A percentile compares a stretch with the other conserved stretches of the same genome.
phyloP scores from a whole-genome alignment of 1,140 invertebrate species.

The Aphelenchoides fujianensis region DNA sequence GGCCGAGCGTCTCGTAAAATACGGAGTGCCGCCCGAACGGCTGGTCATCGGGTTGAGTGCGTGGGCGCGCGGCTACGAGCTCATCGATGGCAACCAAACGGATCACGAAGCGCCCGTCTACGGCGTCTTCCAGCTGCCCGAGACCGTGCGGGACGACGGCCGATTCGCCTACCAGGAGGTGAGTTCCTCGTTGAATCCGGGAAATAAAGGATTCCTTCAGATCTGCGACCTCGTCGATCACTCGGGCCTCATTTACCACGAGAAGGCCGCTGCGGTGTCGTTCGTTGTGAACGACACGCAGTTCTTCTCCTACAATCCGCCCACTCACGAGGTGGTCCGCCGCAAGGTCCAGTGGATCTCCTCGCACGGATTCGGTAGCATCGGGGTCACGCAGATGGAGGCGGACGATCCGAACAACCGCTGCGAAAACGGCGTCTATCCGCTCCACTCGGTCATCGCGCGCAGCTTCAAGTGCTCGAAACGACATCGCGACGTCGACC shows the following conservation, averaged over 20 bases:
- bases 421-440: conserved; percentile 17
- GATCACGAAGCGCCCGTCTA: neutral
- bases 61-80: conserved; percentile 3
- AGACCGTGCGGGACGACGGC: neutral
- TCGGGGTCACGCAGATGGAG: conserved; percentile 13
- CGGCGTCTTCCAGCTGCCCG: neutral
- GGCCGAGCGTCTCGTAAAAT: neutral
- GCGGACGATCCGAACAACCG: conserved; percentile 14
- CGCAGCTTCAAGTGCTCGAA: neutral
- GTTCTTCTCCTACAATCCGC: conserved; percentile 5
- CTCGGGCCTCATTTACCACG: neutral
- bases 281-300: neutral
- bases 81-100: neutral
- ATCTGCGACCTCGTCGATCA: conserved; percentile 6
- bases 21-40: neutral
- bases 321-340: neutral
- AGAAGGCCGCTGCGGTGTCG: neutral
- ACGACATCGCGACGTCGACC: neutral
- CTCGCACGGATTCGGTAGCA: conserved; percentile 10
- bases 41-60: conserved; percentile 4
- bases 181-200: neutral
- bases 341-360: conserved; percentile 9
- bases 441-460: neutral
- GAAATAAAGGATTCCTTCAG: conserved; percentile 1
- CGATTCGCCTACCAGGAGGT: conserved; percentile 21